A percentile compares a stretch with the other conserved stretches of the same genome.
phyloP scores from a whole-genome alignment of 2,888 invertebrate genomes.

The Polydrusus pterygomalis region DNA sequence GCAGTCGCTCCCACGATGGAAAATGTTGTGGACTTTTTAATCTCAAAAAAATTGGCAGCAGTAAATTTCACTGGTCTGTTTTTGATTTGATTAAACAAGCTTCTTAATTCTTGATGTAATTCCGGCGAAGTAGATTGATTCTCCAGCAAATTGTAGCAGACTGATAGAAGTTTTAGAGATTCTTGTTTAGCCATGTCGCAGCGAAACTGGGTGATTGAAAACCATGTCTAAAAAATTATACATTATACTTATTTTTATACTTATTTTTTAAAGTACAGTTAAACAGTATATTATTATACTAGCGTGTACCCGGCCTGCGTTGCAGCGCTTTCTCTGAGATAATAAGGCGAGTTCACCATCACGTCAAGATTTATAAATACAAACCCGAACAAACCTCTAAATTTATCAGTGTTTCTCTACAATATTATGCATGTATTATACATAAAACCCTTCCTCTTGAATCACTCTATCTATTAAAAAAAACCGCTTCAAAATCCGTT shows the following conservation, averaged over 20 bases:
- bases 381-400: no score
- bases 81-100: conserved; percentile 37
- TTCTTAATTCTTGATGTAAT: conserved; percentile 33
- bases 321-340: no score
- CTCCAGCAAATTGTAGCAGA: conserved; percentile 44
- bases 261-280: no score
- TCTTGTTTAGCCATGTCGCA: conserved; percentile 46
- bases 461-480: no score
- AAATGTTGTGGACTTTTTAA: conserved; percentile 49
- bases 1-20: conserved; percentile 47
- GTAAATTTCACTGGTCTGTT: conserved; percentile 48
- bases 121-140: conserved; percentile 29
- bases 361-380: no score
- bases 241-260: background rate
- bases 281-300: no score
- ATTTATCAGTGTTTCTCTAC: no score
- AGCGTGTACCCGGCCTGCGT: no score
- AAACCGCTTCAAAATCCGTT: no score
- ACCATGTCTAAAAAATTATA: conserved; percentile 42
- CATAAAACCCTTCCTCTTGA: no score
- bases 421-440: no score
- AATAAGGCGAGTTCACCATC: no score
- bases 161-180: conserved; percentile 37
- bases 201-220: conserved; percentile 45
- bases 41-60: conserved; percentile 51